Percentiles rank a stretch among this genome's conserved stretches.
phyloP scores from a whole-genome alignment of 2,113 vertebrate genomes.

The Chascanopsetta lugubris region DNA sequence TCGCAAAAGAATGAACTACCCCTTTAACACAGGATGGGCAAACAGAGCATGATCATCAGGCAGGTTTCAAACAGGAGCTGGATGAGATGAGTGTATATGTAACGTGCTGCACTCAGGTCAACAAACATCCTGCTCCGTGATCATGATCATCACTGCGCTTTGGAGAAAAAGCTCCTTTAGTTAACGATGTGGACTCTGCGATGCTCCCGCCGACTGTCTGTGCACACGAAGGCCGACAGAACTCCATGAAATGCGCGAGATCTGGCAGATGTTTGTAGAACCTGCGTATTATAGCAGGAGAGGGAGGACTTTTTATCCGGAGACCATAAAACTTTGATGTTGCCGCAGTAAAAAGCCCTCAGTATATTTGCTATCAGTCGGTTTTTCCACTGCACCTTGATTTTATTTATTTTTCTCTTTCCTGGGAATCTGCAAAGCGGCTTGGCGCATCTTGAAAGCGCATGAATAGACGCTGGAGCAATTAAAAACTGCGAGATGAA shows the following conservation, averaged over 20 bases:
- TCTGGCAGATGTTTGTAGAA: constrained; percentile 35
- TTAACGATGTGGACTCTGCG: constrained; percentile 19
- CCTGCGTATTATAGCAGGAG: constrained; percentile 25
- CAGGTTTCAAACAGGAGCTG: too few species aligned
- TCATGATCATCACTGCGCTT: constrained; percentile 20
- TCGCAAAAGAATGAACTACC: too few species aligned
- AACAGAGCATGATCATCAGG: too few species aligned
- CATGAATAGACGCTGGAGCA: constrained; percentile 79
- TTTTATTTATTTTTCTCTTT: constrained; percentile 24
- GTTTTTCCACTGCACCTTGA: constrained; percentile 60
- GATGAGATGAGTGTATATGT: too few species aligned
- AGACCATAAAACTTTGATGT: constrained; percentile 66
- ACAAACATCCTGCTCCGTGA: constrained; percentile 24
- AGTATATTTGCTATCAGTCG: constrained; percentile 47
- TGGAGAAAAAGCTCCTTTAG: constrained; percentile 21
- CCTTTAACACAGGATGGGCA: too few species aligned
- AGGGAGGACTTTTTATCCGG: constrained; percentile 25
- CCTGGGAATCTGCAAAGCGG: constrained; percentile 53
- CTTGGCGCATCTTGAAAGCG: constrained; percentile 65
- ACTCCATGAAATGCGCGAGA: constrained; percentile 19
- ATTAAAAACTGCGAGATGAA: constrained; percentile 86
- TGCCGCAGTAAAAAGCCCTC: constrained; percentile 39
- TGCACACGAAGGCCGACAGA: constrained; percentile 39
- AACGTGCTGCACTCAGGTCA: too few species aligned
- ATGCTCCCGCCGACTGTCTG: constrained; percentile 21